A percentile compares a stretch with the other conserved stretches of the same genome.
phyloP scores from a whole-genome alignment of 2,113 vertebrate genomes.

The Pluvialis apricaria region DNA sequence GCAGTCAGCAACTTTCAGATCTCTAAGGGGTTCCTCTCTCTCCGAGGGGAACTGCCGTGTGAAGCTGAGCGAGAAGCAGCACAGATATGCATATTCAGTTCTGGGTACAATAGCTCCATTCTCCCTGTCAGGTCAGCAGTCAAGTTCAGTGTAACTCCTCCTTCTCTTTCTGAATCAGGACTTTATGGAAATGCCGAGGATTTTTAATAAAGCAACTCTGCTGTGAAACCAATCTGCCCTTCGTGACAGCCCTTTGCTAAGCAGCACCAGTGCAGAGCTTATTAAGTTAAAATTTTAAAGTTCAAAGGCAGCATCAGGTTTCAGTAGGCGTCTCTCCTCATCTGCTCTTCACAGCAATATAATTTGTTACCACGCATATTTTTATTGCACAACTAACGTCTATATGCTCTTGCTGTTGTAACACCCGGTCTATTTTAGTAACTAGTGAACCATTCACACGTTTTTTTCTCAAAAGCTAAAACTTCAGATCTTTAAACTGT shows the following conservation, averaged over 20 bases:
- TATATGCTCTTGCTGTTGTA: slow-evolving; percentile 31
- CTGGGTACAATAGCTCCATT: slow-evolving; percentile 61
- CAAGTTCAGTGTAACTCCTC: slow-evolving; percentile 62
- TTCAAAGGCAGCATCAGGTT: slow-evolving; percentile 62
- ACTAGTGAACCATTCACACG: not conserved
- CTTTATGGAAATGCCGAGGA: slow-evolving; percentile 47
- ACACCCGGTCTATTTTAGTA: slow-evolving; percentile 18
- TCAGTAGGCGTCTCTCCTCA: slow-evolving; percentile 53
- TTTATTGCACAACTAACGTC: slow-evolving; percentile 25
- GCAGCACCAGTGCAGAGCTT: slow-evolving; percentile 2
- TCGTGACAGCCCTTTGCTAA: slow-evolving; percentile 37
- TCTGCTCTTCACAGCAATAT: slow-evolving; percentile 44
- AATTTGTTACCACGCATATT: slow-evolving; percentile 43
- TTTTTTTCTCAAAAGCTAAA: not conserved
- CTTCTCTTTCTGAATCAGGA: slow-evolving; percentile 52
- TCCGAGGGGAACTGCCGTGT: not conserved
- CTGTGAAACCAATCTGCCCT: slow-evolving; percentile 37
- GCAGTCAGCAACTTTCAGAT: slow-evolving; percentile 1
- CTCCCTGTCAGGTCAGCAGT: slow-evolving; percentile 63
- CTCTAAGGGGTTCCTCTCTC: not conserved
- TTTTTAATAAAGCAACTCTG: slow-evolving; percentile 48
- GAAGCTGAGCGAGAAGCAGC: not conserved
- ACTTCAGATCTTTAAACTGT: not conserved
- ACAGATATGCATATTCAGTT: slow-evolving; percentile 54
- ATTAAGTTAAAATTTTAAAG: slow-evolving; percentile 50